Evolutionary conservation across 1,140 invertebrate species (phyloP), one percentile per base, ranked within the genome.

Genomic region (Zeugodacus cucurbitae): DNA sequence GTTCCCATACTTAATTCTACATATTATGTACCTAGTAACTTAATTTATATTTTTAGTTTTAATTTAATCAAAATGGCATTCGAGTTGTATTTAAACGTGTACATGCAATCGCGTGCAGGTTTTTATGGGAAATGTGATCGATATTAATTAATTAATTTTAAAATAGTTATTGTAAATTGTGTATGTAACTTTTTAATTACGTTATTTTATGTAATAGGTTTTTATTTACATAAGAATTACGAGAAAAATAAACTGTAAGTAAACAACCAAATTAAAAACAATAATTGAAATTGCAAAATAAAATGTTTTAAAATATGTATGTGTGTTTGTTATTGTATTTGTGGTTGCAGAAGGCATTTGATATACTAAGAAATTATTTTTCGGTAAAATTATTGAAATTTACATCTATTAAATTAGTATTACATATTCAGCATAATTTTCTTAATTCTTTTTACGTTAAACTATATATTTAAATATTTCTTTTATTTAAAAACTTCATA

Each of bases 41-140:
- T 74, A 74, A 74, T 22, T 74, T 41, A 37, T 20, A 37, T 74
- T 8, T 74, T 41, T 74, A 4, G 29, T 74, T n/a, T 20, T 74
- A 29, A 11, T 37, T 87, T 87, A 87, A 34, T 87, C 41, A 22
- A 2, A 37, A 74, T 37, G 34, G 17, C 64, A 67, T n/a, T 29
- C 64, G 26, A n/a, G 29, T 67, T 67, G 17, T 29, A 34, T 74
- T 32, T 41, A 22, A 6, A 22, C 37, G 67, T 74, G 34, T 74
- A 34, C 34, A 20, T 34, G 34, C 17, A 37, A 17, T 32, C 34
- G 32, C 14, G 58, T 22, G 58, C n/a, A 32, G 67, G 6, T 87
- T 86, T 87, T 59, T 58, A 62, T 32, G 44, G 90, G 91, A 92
- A 91, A 92, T 92, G 91, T 92, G 91, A 92, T 92, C 91, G 91